Evolutionary conservation across 2,113 vertebrate genomes (phyloP).

Genomic region (Aleadryas rufinucha): DNA sequence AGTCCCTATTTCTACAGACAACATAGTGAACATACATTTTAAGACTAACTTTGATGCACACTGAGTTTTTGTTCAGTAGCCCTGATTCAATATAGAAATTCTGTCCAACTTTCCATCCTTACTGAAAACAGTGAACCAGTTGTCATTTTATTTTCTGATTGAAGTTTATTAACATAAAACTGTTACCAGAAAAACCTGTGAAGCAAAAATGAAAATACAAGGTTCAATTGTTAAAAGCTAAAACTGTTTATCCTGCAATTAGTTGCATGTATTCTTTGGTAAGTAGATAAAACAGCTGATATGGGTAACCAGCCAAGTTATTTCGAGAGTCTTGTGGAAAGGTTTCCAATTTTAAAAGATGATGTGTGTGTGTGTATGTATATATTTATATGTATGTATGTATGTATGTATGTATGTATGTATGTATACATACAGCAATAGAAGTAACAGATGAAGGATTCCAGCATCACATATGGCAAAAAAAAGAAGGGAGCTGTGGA

Average conservation of each 20-base stretch:
- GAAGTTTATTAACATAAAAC: neutral
- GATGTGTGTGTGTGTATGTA: neutral
- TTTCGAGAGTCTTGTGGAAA: neutral
- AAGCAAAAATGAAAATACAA: neutral
- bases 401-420: no score
- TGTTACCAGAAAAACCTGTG: neutral
- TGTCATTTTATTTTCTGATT: neutral
- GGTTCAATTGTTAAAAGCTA: neutral
- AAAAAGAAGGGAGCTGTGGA: neutral
- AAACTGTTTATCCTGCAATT: neutral
- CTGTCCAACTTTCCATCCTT: neutral
- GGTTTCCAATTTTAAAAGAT: neutral
- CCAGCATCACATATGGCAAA: neutral
- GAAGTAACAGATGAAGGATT: neutral
- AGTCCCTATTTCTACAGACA: neutral
- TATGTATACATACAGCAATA: neutral
- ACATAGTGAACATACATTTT: neutral
- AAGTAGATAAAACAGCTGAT: neutral
- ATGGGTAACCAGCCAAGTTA: neutral
- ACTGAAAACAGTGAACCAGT: neutral
- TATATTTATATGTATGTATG: no score
- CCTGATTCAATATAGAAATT: neutral
- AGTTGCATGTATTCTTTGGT: neutral
- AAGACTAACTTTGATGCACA: neutral
- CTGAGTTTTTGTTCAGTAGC: neutral